Conservation (phyloP, 2,888 invertebrate genomes). For the Campoplex capitator region DNA sequence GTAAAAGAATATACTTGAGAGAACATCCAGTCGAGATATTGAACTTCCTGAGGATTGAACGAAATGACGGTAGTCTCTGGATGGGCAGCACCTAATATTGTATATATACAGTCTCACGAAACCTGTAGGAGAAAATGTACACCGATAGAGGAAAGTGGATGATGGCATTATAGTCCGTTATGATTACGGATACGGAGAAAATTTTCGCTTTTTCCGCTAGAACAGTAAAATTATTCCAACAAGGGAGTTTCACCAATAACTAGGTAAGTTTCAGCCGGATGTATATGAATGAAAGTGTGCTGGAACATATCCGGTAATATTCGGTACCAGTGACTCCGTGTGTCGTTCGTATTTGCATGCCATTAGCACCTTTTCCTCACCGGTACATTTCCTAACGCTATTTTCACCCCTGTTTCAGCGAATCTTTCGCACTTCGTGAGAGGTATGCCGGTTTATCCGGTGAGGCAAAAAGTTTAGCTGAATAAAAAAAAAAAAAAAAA, state of each 20-base stretch:
- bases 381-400: constrained; percentile 14
- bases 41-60: constrained; percentile 38
- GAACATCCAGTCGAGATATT: constrained; percentile 43
- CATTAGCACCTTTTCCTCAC: constrained; percentile 48
- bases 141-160: constrained; percentile 3
- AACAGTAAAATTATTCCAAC: constrained; percentile 21
- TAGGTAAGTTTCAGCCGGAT: constrained; percentile 12
- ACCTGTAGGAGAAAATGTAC: neutral
- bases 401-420: constrained; percentile 3
- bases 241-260: constrained; percentile 35
- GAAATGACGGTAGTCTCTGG: constrained; percentile 28
- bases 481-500: constrained; percentile 16
- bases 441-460: neutral
- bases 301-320: constrained; percentile 30
- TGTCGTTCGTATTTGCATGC: constrained; percentile 58
- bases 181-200: constrained; percentile 19
- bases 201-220: constrained; percentile 14
- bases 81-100: constrained; percentile 28
- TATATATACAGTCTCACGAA: neutral
- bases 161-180: constrained; percentile 14
- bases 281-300: neutral
- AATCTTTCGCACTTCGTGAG: neutral
- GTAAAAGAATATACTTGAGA: constrained; percentile 32
- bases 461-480: constrained; percentile 42
- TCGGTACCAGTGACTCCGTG: constrained; percentile 17